Evolutionary conservation across 2,888 invertebrate species (phyloP).

Genomic region (Ophion slaviceki): DNA sequence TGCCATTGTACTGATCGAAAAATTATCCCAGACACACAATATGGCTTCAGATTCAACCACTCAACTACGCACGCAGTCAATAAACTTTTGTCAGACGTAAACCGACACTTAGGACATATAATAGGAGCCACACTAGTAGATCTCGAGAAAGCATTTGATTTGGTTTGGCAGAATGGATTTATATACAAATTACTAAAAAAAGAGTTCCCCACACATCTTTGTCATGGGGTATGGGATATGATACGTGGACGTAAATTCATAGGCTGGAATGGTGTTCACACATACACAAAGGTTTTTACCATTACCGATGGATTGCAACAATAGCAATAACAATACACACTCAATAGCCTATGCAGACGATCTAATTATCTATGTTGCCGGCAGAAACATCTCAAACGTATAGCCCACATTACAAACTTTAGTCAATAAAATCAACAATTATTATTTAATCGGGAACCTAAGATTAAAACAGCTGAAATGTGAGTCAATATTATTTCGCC

Average conservation of each 20-base stretch:
- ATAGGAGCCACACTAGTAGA: conserved; percentile 27
- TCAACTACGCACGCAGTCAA: background rate
- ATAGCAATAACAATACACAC: conserved; percentile 2
- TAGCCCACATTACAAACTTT: conserved; percentile 18
- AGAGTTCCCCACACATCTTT: background rate
- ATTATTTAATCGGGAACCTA: conserved; percentile 54
- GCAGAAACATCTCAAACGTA: background rate
- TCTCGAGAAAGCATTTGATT: conserved; percentile 49
- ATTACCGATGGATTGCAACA: conserved; percentile 43
- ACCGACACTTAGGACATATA: background rate
- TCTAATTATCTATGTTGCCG: conserved; percentile 37
- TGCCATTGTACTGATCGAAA: background rate
- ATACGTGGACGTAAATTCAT: background rate
- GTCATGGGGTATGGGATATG: conserved; percentile 4
- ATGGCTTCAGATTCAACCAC: conserved; percentile 11
- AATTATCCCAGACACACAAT: conserved; percentile 30
- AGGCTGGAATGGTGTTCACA: background rate
- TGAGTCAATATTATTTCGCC: conserved; percentile 58
- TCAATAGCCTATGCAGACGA: conserved; percentile 56
- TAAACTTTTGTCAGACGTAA: conserved; percentile 10
- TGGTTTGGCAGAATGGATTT: conserved; percentile 32
- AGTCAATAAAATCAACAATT: conserved; percentile 46
- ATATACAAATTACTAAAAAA: conserved; percentile 23
- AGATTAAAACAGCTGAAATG: conserved; percentile 59
- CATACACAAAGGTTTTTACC: background rate